These are phyloP conservation scores for Eupithecia subfuscata DNA, from an alignment of 2,888 invertebrate genomes.

Conservation along the genomic window DNA sequence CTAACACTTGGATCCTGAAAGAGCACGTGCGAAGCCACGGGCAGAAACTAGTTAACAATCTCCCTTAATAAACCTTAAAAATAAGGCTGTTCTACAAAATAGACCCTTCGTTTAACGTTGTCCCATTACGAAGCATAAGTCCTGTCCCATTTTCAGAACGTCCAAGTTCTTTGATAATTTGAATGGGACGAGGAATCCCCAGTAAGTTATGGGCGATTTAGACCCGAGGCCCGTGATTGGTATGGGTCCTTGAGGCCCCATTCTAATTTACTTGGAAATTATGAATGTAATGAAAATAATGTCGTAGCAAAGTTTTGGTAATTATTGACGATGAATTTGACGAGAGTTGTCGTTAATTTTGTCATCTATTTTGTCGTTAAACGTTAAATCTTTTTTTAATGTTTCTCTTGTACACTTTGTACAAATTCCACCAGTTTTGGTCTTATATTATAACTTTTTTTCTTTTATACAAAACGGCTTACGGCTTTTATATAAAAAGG, in stretches of 20 bases:
- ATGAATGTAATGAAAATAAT: conserved; percentile 12
- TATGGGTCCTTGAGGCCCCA: conserved; percentile 2
- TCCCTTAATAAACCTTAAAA: neutral
- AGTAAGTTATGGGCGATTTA: conserved; percentile 15
- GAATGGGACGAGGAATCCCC: conserved; percentile 13
- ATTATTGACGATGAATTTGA: neutral
- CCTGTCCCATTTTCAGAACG: conserved; percentile 9
- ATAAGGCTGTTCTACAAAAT: conserved; percentile 4
- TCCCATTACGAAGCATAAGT: conserved; percentile 3
- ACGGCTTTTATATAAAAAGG: no score
- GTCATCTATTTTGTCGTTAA: neutral
- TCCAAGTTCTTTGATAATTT: conserved; percentile 19
- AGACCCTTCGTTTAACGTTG: neutral
- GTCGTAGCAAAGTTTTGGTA: conserved; percentile 1
- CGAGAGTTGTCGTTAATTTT: neutral
- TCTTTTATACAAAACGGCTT: no score
- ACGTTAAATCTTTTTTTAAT: no score
- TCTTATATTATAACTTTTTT: no score
- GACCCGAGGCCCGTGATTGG: conserved; percentile 7
- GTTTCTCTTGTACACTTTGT: no score
- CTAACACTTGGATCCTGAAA: no score
- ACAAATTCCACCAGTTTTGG: no score
- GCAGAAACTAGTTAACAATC: neutral
- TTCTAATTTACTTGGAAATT: conserved; percentile 12
- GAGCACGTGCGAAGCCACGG: no score